phyloP scores from a whole-genome alignment of 2,113 vertebrate species.

The Myiozetetes cayanensis region DNA sequence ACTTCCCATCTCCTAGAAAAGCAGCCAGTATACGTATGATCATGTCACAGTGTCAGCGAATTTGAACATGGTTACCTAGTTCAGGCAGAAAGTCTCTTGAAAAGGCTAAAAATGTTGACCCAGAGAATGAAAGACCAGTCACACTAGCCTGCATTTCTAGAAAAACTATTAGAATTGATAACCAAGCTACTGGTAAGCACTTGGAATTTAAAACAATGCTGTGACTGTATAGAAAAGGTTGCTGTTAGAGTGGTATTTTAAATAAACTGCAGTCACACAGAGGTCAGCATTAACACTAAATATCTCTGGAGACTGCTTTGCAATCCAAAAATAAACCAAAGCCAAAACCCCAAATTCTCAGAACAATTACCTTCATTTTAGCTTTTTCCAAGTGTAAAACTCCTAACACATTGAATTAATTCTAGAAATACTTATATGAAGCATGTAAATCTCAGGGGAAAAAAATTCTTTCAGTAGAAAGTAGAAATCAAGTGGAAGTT shows the following conservation, averaged over 20 bases:
- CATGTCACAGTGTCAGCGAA: not conserved
- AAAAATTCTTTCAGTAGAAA: not conserved
- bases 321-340: not conserved
- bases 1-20: not conserved
- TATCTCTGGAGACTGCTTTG: not conserved
- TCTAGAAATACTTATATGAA: not conserved
- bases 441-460: not conserved
- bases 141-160: not conserved
- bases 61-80: not conserved
- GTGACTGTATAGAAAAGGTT: not conserved
- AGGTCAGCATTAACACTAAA: not conserved
- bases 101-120: not conserved
- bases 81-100: not conserved
- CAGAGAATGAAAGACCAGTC: not conserved
- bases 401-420: not conserved
- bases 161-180: not conserved
- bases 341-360: not conserved
- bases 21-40: not conserved
- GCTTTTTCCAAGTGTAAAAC: not conserved
- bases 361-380: slow-evolving; percentile 25
- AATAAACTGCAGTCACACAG: not conserved
- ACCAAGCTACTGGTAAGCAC: not conserved
- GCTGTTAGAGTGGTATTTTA: not conserved
- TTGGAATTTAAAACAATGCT: not conserved
- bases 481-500: not conserved